Evolutionary conservation across 1,140 invertebrate species (phyloP).

Genomic region (Cryptotermes secundus): DNA sequence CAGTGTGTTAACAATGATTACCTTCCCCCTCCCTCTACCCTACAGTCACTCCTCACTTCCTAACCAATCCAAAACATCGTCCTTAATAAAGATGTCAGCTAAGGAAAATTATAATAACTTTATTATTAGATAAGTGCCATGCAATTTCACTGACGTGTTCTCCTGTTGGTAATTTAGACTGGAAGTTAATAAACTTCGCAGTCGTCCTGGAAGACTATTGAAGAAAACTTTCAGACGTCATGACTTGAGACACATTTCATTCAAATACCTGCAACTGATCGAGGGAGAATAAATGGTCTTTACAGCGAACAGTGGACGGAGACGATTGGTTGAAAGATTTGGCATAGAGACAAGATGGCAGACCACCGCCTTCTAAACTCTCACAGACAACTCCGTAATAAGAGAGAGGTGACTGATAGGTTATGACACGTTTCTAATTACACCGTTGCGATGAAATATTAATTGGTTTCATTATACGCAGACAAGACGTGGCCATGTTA

Average conservation of each 20-base stretch:
- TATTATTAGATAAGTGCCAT: conserved; percentile 20
- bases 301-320: neutral
- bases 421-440: neutral
- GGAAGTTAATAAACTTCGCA: neutral
- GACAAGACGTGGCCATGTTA: neutral
- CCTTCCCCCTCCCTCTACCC: neutral
- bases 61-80: neutral
- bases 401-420: neutral
- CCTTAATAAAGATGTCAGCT: conserved; percentile 12
- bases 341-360: neutral
- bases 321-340: neutral
- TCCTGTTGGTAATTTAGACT: neutral
- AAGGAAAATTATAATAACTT: conserved; percentile 15
- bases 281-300: neutral
- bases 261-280: neutral
- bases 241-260: neutral
- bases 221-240: neutral
- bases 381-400: neutral
- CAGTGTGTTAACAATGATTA: neutral
- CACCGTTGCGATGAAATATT: neutral
- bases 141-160: conserved; percentile 2
- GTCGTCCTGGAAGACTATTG: neutral
- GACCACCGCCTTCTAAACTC: neutral
- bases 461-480: neutral
- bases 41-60: neutral